Conservation (phyloP, 2,113 vertebrate genomes). For the Ellobius talpinus region DNA sequence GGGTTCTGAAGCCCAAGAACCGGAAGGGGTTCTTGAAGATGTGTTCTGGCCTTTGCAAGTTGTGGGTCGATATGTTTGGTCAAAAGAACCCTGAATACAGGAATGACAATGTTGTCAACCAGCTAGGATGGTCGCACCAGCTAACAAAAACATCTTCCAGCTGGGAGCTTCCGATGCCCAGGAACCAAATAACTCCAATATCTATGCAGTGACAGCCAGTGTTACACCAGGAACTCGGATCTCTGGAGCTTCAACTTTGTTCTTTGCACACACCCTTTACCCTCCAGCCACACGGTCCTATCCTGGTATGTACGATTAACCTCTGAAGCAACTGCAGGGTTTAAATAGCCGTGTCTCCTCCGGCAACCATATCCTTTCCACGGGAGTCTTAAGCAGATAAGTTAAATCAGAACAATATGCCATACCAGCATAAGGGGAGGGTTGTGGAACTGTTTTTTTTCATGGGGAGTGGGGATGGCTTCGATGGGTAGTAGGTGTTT, state of each 20-base stretch:
- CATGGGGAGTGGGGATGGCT: neutral
- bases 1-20: too few relatives aligned
- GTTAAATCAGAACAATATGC: constrained; percentile 75
- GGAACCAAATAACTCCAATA: neutral
- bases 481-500: neutral
- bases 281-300: neutral
- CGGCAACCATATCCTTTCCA: constrained; percentile 7
- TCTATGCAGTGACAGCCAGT: rapidly evolving
- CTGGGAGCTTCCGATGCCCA: rapidly evolving
- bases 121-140: neutral
- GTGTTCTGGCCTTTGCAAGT: neutral
- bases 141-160: rapidly evolving
- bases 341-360: constrained; percentile 34
- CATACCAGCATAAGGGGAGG: constrained; percentile 4
- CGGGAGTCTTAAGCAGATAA: constrained; percentile 62
- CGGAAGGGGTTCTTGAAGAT: neutral
- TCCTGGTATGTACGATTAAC: neutral
- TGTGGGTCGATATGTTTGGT: neutral
- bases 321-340: neutral
- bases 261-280: too few relatives aligned
- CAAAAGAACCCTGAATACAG: neutral
- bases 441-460: neutral
- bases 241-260: too few relatives aligned
- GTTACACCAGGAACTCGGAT: neutral
- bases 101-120: rapidly evolving